A percentile compares a stretch with the other conserved stretches of the same genome.
Evolutionary conservation across 2,113 vertebrate species (phyloP).

Genomic region (Toxotes jaculatrix): DNA sequence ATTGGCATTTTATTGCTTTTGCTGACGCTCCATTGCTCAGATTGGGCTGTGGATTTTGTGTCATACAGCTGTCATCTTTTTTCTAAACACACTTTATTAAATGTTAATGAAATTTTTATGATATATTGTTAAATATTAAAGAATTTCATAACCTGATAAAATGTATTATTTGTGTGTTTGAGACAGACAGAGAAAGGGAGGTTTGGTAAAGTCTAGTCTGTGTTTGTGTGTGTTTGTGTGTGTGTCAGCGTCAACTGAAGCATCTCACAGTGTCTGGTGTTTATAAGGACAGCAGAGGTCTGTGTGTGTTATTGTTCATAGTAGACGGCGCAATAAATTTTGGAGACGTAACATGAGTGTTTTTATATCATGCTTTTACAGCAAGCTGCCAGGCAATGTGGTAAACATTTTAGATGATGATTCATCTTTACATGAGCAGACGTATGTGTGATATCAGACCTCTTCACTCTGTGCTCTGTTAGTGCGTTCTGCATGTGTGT

Average conservation of each 20-base stretch:
- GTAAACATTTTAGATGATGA: background rate
- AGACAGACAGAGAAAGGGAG: background rate
- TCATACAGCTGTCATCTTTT: conserved; percentile 21
- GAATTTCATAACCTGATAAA: conserved; percentile 19
- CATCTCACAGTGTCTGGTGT: background rate
- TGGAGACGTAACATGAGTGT: background rate
- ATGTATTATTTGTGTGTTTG: background rate
- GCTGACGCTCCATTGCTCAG: background rate
- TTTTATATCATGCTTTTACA: background rate
- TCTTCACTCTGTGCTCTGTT: too few relatives aligned
- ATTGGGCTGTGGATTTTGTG: background rate
- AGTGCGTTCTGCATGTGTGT: background rate
- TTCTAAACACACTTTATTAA: conserved; percentile 24
- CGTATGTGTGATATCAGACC: background rate
- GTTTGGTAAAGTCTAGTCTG: too few relatives aligned
- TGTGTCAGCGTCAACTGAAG: too few relatives aligned
- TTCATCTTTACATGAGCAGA: background rate
- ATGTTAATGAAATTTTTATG: conserved; percentile 18
- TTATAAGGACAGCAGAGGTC: too few relatives aligned
- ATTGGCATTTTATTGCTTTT: conserved; percentile 50
- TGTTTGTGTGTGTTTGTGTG: too few relatives aligned
- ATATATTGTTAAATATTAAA: conserved; percentile 7
- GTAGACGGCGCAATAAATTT: conserved; percentile 14
- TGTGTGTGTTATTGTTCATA: background rate
- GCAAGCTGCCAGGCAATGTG: background rate